A percentile compares a stretch with the other conserved stretches of the same genome.
These are phyloP conservation scores for Mergus octosetaceus DNA, from an alignment of 2,797 vertebrate species.

Conservation along the genomic window DNA sequence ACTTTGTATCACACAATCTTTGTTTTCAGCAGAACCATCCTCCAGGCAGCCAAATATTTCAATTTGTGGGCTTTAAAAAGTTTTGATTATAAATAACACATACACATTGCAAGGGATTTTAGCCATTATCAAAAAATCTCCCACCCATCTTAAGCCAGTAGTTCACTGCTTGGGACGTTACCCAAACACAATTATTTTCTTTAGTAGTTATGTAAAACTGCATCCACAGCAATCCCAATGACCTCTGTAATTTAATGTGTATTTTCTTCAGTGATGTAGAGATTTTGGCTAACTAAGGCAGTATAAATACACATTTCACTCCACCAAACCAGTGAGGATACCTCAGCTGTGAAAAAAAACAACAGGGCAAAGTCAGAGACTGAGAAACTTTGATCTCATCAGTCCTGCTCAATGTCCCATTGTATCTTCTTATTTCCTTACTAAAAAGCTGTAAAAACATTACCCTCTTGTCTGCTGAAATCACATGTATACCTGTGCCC, in stretches of 20 bases:
- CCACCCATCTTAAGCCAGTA: neutral
- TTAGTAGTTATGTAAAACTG: neutral
- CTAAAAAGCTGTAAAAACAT: neutral
- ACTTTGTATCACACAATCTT: slow-evolving; percentile 52
- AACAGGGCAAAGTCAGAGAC: neutral
- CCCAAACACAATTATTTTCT: neutral
- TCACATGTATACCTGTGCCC: neutral
- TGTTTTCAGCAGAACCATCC: slow-evolving; percentile 40
- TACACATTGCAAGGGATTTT: neutral
- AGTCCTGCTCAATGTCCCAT: neutral
- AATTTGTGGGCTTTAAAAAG: neutral
- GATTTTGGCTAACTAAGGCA: neutral
- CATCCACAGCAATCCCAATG: neutral
- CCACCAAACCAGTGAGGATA: neutral
- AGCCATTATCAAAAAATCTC: neutral
- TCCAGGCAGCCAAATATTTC: slow-evolving; percentile 30
- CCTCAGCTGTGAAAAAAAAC: neutral
- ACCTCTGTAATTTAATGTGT: neutral
- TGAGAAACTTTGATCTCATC: neutral
- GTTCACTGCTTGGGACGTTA: neutral
- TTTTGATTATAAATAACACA: slow-evolving; percentile 4
- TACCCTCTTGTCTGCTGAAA: neutral
- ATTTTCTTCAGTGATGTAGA: neutral
- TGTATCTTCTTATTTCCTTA: neutral
- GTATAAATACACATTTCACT: neutral